Base-by-base conservation (phyloP, 2,113 vertebrate species). In the Eonycteris spelaea region DNA sequence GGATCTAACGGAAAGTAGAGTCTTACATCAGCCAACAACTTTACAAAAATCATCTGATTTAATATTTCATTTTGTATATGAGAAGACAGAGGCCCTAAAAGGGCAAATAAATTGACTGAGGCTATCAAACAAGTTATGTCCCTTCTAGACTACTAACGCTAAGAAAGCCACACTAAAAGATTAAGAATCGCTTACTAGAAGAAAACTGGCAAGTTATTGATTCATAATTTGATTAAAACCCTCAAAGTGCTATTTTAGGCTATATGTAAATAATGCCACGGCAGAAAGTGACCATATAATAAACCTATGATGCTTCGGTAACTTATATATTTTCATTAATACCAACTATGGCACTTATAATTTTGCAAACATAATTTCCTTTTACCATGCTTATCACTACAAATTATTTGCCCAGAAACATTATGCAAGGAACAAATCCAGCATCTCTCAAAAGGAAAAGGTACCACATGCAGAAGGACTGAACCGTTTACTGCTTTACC, bases 141-240 rank as follows among this genome's bases (percentile, higher is more conserved):
- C 96, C 14, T 85, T 28, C 15, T 22, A 89, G 14, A 91, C 14
- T 9, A 26, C 40, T 61, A 48, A 7, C 94, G 15, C 53, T 67
- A 93, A 79, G 78, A 94, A 91, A 83, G 77, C 80, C 26, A 94
- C 19, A 79, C 15, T 84, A 53, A 80, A 86, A 91, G 74, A 80
- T 33, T 80, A 57, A 80, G 30, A 19, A 30, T 0, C 57, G 35
- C 18, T 82, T 74, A 67, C 7, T 51, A 48, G 15, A 79, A 71
- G 30, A 14, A 77, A 74, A 91, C 75, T 8, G 14, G 18, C 40
- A 94, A 77, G 28, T 61, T 85, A 77, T 79, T 57, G 4, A 77
- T 74, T 57, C 6, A 65, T 63, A 95, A 91, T 68, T 91, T 68
- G 65, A 94, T 75, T 43, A 78, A 86, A 90, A 57, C 10, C 45